Percentiles rank a stretch among this genome's conserved stretches.
Evolutionary conservation across 2,888 invertebrate species (phyloP).

Genomic region (Archips xylosteana): DNA sequence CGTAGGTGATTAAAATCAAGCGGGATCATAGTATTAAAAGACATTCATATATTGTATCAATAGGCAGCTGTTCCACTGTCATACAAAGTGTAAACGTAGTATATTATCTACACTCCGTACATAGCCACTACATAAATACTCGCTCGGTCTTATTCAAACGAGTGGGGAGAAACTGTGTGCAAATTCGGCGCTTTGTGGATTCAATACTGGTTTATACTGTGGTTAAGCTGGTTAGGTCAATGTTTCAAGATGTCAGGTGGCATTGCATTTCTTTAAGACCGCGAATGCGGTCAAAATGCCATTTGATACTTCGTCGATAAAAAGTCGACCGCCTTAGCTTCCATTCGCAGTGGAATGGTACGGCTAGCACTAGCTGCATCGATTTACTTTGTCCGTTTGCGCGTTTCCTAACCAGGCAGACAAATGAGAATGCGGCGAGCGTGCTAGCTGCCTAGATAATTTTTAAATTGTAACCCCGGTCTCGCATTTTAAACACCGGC

Average conservation of each 20-base stretch:
- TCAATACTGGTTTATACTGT: too few species aligned
- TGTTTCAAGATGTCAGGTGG: too few species aligned
- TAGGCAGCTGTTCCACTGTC: slow-evolving; percentile 8
- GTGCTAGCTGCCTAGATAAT: slow-evolving; percentile 20
- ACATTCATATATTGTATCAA: slow-evolving; percentile 51
- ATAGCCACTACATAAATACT: background rate
- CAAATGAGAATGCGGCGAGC: background rate
- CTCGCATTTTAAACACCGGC: slow-evolving; percentile 29
- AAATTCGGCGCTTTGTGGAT: too few species aligned
- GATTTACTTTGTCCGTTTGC: background rate
- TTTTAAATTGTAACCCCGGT: slow-evolving; percentile 25
- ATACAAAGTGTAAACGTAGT: background rate
- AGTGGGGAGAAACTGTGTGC: too few species aligned
- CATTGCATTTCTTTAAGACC: too few species aligned
- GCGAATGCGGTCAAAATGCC: too few species aligned
- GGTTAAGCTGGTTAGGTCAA: too few species aligned
- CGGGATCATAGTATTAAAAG: slow-evolving; percentile 80
- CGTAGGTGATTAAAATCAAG: slow-evolving; percentile 66
- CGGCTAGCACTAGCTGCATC: background rate
- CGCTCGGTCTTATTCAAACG: too few species aligned
- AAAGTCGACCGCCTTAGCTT: too few species aligned
- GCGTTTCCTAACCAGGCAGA: background rate
- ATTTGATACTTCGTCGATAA: too few species aligned
- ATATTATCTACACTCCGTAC: background rate
- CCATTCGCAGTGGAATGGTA: background rate